Evolutionary conservation across 1,140 invertebrate genomes (phyloP).

Genomic region (Coelopa frigida): DNA sequence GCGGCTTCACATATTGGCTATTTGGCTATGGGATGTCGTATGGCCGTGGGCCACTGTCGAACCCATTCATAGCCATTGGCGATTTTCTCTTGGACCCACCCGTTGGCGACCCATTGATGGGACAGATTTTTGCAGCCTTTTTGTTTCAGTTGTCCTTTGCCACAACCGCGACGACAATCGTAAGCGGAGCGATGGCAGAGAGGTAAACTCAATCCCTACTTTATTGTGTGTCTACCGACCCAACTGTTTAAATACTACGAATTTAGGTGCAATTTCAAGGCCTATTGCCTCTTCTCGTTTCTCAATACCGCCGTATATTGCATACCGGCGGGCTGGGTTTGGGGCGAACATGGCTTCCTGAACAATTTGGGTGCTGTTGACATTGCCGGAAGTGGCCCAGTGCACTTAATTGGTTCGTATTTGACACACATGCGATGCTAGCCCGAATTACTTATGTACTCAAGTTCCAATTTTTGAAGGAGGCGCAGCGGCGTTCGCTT

Average conservation of each 20-base stretch:
- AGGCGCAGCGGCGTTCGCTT: constrained; percentile 66
- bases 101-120: constrained; percentile 63
- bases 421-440: background rate
- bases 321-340: constrained; percentile 67
- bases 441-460: background rate
- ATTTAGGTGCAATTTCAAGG: constrained; percentile 71
- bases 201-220: constrained; percentile 49
- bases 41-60: constrained; percentile 61
- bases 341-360: constrained; percentile 80
- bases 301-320: constrained; percentile 87
- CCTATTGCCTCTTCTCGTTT: constrained; percentile 84
- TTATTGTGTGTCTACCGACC: background rate
- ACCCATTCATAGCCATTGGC: constrained; percentile 66
- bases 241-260: no score
- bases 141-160: constrained; percentile 84
- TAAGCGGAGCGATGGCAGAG: constrained; percentile 84
- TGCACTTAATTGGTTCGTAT: constrained; percentile 72
- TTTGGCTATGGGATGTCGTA: constrained; percentile 92
- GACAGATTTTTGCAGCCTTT: constrained; percentile 72
- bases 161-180: constrained; percentile 86
- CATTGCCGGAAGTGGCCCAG: constrained; percentile 85
- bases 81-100: constrained; percentile 64
- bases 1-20: constrained; percentile 84
- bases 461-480: constrained; percentile 11
- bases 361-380: constrained; percentile 75